Conservation (phyloP, 2,888 invertebrate species). For the Scaptomyza flava region DNA sequence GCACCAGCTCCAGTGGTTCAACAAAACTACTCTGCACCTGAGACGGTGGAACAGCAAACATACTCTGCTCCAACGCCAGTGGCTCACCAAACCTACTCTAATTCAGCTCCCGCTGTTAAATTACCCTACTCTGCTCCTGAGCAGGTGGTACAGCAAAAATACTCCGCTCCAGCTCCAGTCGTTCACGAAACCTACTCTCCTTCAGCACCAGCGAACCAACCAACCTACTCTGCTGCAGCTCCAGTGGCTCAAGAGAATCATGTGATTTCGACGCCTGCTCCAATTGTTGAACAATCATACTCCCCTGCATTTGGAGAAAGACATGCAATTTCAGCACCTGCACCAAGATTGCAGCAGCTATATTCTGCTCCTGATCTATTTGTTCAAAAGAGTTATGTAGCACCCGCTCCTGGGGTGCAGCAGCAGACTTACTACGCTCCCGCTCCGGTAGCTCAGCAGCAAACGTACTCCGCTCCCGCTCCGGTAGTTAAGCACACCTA, state of each 20-base stretch:
- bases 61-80: background rate
- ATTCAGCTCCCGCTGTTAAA: background rate
- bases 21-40: background rate
- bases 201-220: background rate
- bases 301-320: background rate
- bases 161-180: background rate
- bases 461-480: background rate
- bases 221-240: background rate
- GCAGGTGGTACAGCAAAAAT: background rate
- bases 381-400: conserved; percentile 24
- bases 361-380: conserved; percentile 20
- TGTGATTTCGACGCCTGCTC: conserved; percentile 6
- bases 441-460: background rate
- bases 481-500: background rate
- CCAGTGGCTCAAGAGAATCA: background rate
- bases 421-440: conserved; percentile 33
- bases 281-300: background rate
- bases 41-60: background rate
- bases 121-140: background rate
- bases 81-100: background rate
- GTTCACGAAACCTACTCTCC: background rate
- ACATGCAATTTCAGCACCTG: conserved; percentile 6
- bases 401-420: conserved; percentile 33
- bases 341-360: conserved; percentile 29
- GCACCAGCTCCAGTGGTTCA: background rate